Evolutionary conservation across 1,140 invertebrate species (phyloP).

Genomic region (Tetraneura akinire): DNA sequence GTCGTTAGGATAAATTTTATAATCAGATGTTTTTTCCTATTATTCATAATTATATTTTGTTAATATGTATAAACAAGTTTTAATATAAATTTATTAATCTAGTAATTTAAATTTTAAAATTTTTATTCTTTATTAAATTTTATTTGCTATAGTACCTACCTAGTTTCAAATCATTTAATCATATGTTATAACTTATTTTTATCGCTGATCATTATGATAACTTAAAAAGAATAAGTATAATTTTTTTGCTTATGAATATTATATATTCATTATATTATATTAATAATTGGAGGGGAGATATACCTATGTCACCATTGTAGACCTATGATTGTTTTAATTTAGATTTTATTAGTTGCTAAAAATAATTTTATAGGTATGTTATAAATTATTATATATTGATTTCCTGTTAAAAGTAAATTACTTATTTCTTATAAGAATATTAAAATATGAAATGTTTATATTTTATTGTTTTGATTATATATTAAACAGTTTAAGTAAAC

Average conservation of each 20-base stretch:
- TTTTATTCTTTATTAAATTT: not conserved
- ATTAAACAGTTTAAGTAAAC: too few relatives aligned
- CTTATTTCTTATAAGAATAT: too few relatives aligned
- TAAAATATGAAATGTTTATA: too few relatives aligned
- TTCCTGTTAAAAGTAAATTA: too few relatives aligned
- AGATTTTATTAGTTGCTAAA: not conserved
- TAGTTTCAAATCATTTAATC: not conserved
- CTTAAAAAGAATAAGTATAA: not conserved
- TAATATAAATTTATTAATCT: not conserved
- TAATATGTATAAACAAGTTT: too few relatives aligned
- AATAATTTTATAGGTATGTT: too few relatives aligned
- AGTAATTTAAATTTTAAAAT: not conserved
- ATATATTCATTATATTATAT: too few relatives aligned
- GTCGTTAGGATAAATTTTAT: too few relatives aligned
- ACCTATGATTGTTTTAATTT: not conserved
- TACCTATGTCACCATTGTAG: not conserved
- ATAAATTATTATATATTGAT: too few relatives aligned
- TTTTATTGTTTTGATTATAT: too few relatives aligned
- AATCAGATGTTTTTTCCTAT: too few relatives aligned
- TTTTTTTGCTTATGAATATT: not conserved
- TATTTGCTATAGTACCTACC: not conserved
- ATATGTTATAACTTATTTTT: constrained; percentile 34
- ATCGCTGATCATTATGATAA: constrained; percentile 5
- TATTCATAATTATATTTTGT: too few relatives aligned
- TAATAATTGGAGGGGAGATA: not conserved